Percentiles rank a stretch among this genome's conserved stretches.
Conservation (phyloP, 1,140 invertebrate species). For the Drosophila leontia region DNA sequence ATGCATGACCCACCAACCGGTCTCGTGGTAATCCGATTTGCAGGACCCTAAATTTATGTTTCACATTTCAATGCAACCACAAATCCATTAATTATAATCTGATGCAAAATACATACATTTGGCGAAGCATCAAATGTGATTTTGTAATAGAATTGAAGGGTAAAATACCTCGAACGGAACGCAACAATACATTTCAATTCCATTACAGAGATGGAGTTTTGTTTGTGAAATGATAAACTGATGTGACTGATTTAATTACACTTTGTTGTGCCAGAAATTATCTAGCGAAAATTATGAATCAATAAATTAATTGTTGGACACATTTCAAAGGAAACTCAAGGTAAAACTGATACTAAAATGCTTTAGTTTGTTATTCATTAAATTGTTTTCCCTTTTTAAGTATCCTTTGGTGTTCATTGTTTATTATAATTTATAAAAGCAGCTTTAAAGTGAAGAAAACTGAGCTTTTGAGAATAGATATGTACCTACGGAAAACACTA, state of each 20-base stretch:
- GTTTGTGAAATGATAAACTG: background rate
- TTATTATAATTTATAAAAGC: no score
- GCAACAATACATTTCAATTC: constrained; percentile 11
- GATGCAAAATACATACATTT: constrained; percentile 13
- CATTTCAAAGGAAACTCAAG: background rate
- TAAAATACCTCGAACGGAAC: background rate
- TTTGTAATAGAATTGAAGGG: constrained; percentile 2
- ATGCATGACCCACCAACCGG: constrained; percentile 16
- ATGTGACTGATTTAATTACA: constrained; percentile 10
- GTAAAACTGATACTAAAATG: background rate
- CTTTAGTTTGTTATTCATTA: background rate
- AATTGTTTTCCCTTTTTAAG: no score
- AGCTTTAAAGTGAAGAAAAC: no score
- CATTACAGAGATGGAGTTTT: background rate
- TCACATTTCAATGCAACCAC: constrained; percentile 27
- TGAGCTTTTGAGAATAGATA: no score
- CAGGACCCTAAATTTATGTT: constrained; percentile 28
- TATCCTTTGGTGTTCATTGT: no score
- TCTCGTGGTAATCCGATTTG: constrained; percentile 38
- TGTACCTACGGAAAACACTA: no score
- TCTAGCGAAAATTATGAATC: constrained; percentile 6
- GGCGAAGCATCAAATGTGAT: background rate
- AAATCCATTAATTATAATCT: constrained; percentile 45
- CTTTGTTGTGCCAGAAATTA: constrained; percentile 5
- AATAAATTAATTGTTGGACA: background rate